phyloP scores from a whole-genome alignment of 2,113 vertebrate species.

The Gymnobelideus leadbeateri region DNA sequence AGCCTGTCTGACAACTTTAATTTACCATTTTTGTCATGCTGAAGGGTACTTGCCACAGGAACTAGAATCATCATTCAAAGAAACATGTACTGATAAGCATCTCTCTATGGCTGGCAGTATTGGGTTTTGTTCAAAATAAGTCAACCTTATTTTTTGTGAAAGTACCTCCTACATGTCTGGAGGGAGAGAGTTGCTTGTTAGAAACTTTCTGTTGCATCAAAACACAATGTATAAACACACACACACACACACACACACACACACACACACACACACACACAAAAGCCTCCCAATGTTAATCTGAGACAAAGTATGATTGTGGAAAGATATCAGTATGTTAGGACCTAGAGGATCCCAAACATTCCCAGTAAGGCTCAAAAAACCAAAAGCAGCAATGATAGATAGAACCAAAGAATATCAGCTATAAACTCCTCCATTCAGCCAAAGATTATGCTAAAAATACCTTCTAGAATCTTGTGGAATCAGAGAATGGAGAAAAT shows the following conservation, averaged over 20 bases:
- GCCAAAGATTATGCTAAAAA: not conserved
- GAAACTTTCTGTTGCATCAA: not conserved
- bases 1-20: constrained; percentile 60
- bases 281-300: not conserved
- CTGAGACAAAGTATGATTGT: not conserved
- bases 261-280: not conserved
- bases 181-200: not conserved
- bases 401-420: not conserved
- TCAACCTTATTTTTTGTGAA: not conserved
- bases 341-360: not conserved
- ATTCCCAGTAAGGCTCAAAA: not conserved
- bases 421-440: not conserved
- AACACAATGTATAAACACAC: not conserved
- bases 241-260: too few relatives aligned
- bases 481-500: not conserved
- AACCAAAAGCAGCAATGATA: not conserved
- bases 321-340: not conserved
- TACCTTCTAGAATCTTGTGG: not conserved
- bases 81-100: not conserved
- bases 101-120: not conserved
- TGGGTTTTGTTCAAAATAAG: not conserved
- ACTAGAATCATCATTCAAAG: constrained; percentile 25
- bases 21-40: constrained; percentile 14
- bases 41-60: constrained; percentile 37
- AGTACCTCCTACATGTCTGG: not conserved